A percentile compares a stretch with the other conserved stretches of the same genome.
phyloP scores from a whole-genome alignment of 2,888 invertebrate genomes.

The Zhuqinia jingwanae region DNA sequence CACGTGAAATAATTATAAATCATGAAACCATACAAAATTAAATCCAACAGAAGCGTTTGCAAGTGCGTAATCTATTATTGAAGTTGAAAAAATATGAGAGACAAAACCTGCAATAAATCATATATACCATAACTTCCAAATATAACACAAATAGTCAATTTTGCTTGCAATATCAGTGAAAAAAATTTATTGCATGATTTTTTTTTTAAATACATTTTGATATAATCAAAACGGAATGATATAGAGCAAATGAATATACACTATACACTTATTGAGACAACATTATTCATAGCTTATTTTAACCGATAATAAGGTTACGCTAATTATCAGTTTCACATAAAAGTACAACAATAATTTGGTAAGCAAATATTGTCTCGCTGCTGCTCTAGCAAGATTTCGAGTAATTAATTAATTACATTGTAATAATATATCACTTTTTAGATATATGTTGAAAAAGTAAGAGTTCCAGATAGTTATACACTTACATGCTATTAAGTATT shows the following conservation, averaged over 20 bases:
- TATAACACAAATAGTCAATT: no score
- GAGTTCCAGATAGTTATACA: not conserved
- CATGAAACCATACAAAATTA: no score
- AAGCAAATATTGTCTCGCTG: not conserved
- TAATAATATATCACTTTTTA: not conserved
- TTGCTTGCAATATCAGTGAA: not conserved
- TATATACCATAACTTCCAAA: no score
- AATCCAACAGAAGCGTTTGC: no score
- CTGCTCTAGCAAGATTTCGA: not conserved
- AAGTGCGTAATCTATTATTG: no score
- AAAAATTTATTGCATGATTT: not conserved
- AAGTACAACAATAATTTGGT: not conserved
- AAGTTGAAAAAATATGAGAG: no score
- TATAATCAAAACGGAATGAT: not conserved
- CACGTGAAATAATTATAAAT: no score
- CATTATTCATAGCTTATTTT: not conserved
- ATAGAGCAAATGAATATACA: not conserved
- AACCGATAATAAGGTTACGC: no score
- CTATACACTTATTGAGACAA: not conserved
- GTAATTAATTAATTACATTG: not conserved
- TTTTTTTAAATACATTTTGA: not conserved
- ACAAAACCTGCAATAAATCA: no score
- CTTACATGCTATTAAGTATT: not conserved
- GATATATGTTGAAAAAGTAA: not conserved
- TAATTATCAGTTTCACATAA: not conserved